Conservation (phyloP, 2,888 invertebrate species). For the Alitta virens region DNA sequence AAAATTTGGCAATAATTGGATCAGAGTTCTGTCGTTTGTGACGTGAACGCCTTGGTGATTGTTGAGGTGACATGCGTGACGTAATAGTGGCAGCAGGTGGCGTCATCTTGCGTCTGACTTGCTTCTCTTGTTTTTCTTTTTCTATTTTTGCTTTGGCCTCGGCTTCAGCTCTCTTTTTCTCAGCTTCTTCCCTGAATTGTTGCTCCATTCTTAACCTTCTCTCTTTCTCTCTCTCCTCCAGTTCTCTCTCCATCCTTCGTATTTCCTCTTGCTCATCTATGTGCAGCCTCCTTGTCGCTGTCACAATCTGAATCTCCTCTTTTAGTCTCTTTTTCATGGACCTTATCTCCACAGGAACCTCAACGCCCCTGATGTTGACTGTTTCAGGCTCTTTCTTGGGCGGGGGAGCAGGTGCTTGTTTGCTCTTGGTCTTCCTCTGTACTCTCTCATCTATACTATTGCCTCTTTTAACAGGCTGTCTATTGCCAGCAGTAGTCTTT, state of each 20-base stretch:
- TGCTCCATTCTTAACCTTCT: slow-evolving; percentile 11
- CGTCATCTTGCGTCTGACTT: slow-evolving; percentile 2
- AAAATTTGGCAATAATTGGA: slow-evolving; percentile 61
- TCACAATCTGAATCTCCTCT: slow-evolving; percentile 59
- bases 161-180: slow-evolving; percentile 3
- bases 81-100: slow-evolving; percentile 23
- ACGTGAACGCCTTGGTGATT: slow-evolving; percentile 48
- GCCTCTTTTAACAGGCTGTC: neutral
- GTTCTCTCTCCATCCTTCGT: slow-evolving; percentile 43
- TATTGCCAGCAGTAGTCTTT: neutral
- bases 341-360: slow-evolving; percentile 52
- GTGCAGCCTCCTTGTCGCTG: slow-evolving; percentile 52
- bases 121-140: slow-evolving; percentile 4
- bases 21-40: slow-evolving; percentile 63
- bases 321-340: slow-evolving; percentile 55
- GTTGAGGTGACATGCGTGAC: slow-evolving; percentile 48
- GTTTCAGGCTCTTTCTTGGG: slow-evolving; percentile 8
- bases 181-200: slow-evolving; percentile 13
- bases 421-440: neutral
- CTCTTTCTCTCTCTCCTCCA: slow-evolving; percentile 27
- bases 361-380: slow-evolving; percentile 48
- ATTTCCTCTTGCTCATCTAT: slow-evolving; percentile 59
- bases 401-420: slow-evolving; percentile 9
- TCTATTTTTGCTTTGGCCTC: slow-evolving; percentile 2
- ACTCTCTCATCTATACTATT: neutral